These are phyloP conservation scores for Catonia carolina DNA, from an alignment of 2,888 invertebrate genomes.

Conservation along the genomic window DNA sequence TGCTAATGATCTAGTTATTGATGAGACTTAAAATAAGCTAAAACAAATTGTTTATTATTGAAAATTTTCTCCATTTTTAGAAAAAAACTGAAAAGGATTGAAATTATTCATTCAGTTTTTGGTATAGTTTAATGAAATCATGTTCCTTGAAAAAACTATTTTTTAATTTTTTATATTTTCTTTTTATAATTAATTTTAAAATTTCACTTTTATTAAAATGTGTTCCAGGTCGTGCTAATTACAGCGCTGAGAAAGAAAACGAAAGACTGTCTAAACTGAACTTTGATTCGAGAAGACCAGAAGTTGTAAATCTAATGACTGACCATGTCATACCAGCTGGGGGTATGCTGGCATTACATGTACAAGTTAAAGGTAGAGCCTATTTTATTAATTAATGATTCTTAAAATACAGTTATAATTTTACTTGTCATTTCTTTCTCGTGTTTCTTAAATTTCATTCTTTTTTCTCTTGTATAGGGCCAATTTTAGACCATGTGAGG, in stretches of 20 bases:
- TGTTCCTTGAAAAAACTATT: not conserved
- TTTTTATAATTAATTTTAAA: not conserved
- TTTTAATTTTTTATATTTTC: not conserved
- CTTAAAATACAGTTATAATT: no score
- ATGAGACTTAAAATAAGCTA: no score
- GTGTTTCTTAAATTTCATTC: no score
- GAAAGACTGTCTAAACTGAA: not conserved
- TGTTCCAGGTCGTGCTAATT: conserved; percentile 40
- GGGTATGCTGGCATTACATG: conserved; percentile 74
- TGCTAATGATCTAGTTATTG: no score
- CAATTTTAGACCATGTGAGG: no score
- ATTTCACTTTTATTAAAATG: not conserved
- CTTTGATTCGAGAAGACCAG: conserved; percentile 46
- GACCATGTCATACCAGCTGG: conserved; percentile 68
- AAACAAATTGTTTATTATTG: no score
- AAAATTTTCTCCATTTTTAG: no score
- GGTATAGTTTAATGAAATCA: not conserved
- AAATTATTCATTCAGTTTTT: no score
- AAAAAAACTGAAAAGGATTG: no score
- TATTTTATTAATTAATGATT: no score
- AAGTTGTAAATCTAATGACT: conserved; percentile 59
- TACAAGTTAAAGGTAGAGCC: conserved; percentile 65
- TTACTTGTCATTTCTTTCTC: no score
- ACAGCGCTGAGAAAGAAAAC: conserved; percentile 38
- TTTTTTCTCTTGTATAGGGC: no score